Conservation (phyloP, 2,797 vertebrate species). For the Heteromormyrus szaboi region DNA sequence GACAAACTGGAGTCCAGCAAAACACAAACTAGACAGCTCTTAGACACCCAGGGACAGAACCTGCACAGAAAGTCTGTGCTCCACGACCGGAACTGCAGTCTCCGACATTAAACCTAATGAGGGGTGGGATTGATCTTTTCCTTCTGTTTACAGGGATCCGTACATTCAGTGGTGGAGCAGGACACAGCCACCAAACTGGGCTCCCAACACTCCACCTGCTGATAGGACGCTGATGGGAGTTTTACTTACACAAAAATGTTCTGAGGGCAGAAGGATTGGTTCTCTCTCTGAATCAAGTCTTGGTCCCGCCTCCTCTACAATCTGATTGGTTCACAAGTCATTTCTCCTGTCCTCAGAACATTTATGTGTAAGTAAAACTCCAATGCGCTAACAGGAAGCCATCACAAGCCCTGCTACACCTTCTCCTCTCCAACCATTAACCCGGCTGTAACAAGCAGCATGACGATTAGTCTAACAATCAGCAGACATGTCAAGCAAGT, state of each 20-base stretch:
- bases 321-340: too few relatives aligned
- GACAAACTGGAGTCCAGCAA: background rate
- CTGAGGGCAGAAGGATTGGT: background rate
- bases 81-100: background rate
- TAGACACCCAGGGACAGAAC: background rate
- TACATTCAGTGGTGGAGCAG: background rate
- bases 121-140: background rate
- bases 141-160: background rate
- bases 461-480: background rate
- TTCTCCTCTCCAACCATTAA: background rate
- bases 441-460: background rate
- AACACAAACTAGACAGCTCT: background rate
- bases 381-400: too few relatives aligned
- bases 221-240: background rate
- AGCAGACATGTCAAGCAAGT: background rate
- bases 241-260: background rate
- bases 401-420: background rate
- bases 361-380: too few relatives aligned
- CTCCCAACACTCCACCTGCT: background rate
- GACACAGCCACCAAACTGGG: background rate
- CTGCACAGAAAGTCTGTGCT: background rate
- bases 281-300: too few relatives aligned
- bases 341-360: too few relatives aligned
- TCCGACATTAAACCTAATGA: background rate
- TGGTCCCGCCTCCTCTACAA: too few relatives aligned